Base-by-base conservation (phyloP, 2,113 vertebrate genomes). In the Neolamprologus sp. region DNA sequence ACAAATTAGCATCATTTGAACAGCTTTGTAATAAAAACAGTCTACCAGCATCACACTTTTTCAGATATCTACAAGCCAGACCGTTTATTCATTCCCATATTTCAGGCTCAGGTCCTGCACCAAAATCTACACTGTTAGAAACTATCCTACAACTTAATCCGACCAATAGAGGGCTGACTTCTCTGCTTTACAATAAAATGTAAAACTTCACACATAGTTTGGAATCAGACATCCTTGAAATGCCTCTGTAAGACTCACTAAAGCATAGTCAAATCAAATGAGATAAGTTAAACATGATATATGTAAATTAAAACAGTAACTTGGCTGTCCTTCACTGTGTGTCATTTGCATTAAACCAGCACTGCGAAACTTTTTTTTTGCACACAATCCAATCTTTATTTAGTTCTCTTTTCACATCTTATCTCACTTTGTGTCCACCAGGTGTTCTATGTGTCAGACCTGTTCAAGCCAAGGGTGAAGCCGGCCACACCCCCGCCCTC, bases 381-480 rank as follows among this genome's bases (percentile, higher is more conserved):
- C 47, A 19, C n/a, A 65, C 57, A 42, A 28, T 58, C 49, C 9
- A 13, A 17, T 58, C 26, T 84, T 84, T 71, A 40, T 58, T 26
- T 63, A 23, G 6, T 21, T 10, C 19, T n/a, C 13, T 54, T 55
- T 89, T 30, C 33, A 87, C 30, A 85, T 35, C 82, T 23, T 5
- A 4, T 37, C 78, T 87, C 37, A 13, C 23, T 88, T 47, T 79
- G 30, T 54, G 7, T 85, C 87, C 94, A 2, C 3, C 92, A 99
- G 98, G 99, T 98, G 23, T 99, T 98, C 91, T 99, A 98, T 4
- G 98, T 99, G 92, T 99, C 99, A 0, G 98, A 99, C 95, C 97
- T 99, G 94, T 99, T 99, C 96, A 98, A 98, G 90, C 97, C 97
- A 71, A 97, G 97, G 95, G 88, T 82, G 78, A 97, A 97, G 84